Evolutionary conservation across 2,888 invertebrate species (phyloP).

Genomic region (Metallyticus violacea): DNA sequence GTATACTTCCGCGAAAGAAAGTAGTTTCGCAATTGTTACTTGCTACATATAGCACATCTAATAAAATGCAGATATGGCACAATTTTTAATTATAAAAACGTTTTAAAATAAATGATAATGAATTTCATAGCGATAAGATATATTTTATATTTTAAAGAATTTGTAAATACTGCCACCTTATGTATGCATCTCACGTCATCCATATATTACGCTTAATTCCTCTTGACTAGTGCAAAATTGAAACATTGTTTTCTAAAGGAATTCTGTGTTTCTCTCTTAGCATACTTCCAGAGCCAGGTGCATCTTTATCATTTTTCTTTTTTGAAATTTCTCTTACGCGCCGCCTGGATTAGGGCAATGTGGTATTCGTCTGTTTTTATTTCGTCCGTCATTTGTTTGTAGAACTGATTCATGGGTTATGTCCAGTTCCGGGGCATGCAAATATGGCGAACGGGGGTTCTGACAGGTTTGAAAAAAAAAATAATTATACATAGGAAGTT

Average conservation of each 20-base stretch:
- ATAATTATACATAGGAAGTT: background rate
- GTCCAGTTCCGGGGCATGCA: conserved; percentile 21
- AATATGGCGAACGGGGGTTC: conserved; percentile 46
- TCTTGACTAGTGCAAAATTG: background rate
- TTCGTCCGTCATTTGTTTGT: background rate
- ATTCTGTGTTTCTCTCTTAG: background rate
- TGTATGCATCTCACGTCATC: background rate
- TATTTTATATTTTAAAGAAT: no score
- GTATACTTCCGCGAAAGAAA: background rate
- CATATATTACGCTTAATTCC: background rate
- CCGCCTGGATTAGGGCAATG: background rate
- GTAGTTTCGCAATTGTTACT: no score
- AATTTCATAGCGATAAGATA: no score
- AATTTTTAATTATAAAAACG: no score
- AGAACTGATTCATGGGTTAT: background rate
- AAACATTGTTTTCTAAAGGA: no score
- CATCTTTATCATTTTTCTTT: background rate
- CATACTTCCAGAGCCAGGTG: background rate
- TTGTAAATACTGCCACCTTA: no score
- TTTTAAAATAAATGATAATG: no score
- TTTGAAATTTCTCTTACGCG: background rate
- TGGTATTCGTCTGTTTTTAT: background rate
- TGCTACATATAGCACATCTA: no score
- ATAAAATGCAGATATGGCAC: no score
- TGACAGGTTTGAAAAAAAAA: conserved; percentile 45